Evolutionary conservation across 1,140 invertebrate species (phyloP), one percentile per base, ranked within the genome.

Genomic region (Cataglyphis hispanica): DNA sequence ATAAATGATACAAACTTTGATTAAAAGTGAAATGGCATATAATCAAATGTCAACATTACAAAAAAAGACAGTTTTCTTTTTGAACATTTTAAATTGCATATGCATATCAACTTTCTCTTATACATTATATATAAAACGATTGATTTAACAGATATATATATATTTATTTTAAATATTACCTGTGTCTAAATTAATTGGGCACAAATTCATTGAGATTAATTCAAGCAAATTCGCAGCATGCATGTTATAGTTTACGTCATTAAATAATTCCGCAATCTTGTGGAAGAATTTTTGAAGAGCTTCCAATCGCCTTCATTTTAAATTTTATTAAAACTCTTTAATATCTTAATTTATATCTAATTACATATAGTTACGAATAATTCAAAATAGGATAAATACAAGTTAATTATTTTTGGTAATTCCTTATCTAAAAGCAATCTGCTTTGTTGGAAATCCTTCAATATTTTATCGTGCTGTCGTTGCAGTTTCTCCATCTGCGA

Each of bases 401-500:
- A 86, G 69, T 77, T 85, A 22, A 92, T 85, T 1, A 91, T 72
- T 58, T 88, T 91, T n/a, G 84, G 84, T 22, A 92, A 46, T 72
- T 91, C 89, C 11, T 67, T 31, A 22, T 89, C 85, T 43, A 92
- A 72, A 8, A 78, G 43, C 11, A 63, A 63, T 86, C 90, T 87
- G 75, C 88, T 91, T 11, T 76, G 22, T 34, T 84, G 86, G 75
- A 89, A 91, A 16, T 86, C 85, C 10, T 72, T 67, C 40, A 89
- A 58, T 70, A 92, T 91, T 6, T n/a, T 37, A 31, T 91, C 84
- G 11, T 90, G 91, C 64, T 92, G 91, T 3, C 84, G 31, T 50
- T 89, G 87, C 13, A 92, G 66, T 53, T 92, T 91, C 13, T 90
- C 75, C 56, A 92, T 81, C 78, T 91, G 90, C 7, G 84, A 76